phyloP scores from a whole-genome alignment of 2,797 vertebrate species.

The Acanthurus tractus region DNA sequence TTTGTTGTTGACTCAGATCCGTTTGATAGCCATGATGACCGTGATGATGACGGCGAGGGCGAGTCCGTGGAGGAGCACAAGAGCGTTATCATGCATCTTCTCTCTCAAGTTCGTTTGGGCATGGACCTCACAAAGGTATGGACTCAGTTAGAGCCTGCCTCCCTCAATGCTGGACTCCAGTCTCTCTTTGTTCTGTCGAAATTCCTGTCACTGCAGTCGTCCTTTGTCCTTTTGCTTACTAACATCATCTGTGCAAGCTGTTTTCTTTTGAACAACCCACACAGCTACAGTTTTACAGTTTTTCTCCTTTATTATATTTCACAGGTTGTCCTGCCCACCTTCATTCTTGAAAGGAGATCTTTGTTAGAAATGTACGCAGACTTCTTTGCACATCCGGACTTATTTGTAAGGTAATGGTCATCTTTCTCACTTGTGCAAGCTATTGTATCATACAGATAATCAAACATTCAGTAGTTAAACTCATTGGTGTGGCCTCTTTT shows the following conservation, averaged over 20 bases:
- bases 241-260: background rate
- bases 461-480: background rate
- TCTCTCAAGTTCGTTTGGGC: conserved; percentile 97
- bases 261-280: conserved; percentile 23
- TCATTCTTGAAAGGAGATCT: conserved; percentile 97
- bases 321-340: conserved; percentile 98
- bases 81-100: conserved; percentile 98
- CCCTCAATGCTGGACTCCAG: background rate
- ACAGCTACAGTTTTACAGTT: conserved; percentile 6
- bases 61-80: conserved; percentile 99
- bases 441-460: background rate
- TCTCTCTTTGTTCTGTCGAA: background rate
- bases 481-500: background rate
- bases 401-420: conserved; percentile 94
- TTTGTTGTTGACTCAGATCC: conserved; percentile 84
- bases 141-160: background rate
- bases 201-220: background rate
- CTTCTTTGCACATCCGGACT: conserved; percentile 98
- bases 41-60: conserved; percentile 93
- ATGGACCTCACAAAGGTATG: conserved; percentile 99
- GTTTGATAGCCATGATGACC: conserved; percentile 95
- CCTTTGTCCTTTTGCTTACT: background rate
- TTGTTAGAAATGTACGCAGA: conserved; percentile 99
- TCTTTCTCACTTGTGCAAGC: background rate
- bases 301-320: conserved; percentile 19